These are phyloP conservation scores for Galago senegalensis DNA, from an alignment of 2,797 vertebrate species.

Conservation along the genomic window DNA sequence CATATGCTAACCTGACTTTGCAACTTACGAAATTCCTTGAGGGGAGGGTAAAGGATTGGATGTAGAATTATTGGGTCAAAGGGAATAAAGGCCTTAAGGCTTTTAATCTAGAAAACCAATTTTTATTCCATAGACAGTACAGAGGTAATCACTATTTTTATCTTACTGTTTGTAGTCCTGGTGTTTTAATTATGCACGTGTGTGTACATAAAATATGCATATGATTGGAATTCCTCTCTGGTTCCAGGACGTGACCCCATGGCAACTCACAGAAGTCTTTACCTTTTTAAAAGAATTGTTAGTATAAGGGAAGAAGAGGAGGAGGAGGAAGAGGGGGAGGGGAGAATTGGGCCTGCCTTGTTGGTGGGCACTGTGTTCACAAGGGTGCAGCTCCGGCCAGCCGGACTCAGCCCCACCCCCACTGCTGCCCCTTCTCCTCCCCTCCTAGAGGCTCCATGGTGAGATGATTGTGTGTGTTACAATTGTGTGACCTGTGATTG, in stretches of 20 bases:
- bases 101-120: background rate
- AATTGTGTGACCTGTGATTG: too few relatives aligned
- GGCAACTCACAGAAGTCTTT: too few relatives aligned
- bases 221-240: too few relatives aligned
- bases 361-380: too few relatives aligned
- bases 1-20: background rate
- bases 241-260: background rate
- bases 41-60: too few relatives aligned
- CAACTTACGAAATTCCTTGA: background rate
- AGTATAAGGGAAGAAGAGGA: background rate
- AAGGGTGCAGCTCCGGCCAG: too few relatives aligned
- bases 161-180: background rate
- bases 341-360: background rate
- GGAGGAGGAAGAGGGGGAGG: rapidly evolving
- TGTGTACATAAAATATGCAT: background rate
- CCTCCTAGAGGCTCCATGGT: rapidly evolving
- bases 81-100: background rate
- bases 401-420: too few relatives aligned
- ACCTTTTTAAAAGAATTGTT: too few relatives aligned
- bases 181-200: background rate
- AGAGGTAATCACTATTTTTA: background rate
- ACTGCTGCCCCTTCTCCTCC: too few relatives aligned
- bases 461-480: background rate
- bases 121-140: background rate
- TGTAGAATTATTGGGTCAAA: background rate